Evolutionary conservation across 1,140 invertebrate genomes (phyloP), one percentile per base, ranked within the genome.

Genomic region (Atta texana): DNA sequence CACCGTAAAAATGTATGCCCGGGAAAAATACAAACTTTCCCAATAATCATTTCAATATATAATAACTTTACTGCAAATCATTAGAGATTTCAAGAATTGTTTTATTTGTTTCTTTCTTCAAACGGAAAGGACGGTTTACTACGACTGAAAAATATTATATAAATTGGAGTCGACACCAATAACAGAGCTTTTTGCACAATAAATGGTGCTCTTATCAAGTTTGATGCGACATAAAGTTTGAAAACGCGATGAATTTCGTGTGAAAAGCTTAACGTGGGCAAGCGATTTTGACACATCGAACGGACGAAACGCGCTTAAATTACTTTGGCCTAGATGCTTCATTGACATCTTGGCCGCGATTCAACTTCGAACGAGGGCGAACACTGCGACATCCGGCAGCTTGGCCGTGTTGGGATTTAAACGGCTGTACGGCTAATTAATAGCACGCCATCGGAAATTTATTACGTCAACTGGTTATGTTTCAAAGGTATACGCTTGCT

Each of bases 271-370:
- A 84, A 75, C 44, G 55, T 61, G 28, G 55, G 16, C 55, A 39
- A 71, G 31, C 68, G 21, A 84, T 84, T 84, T 74, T 74, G 80
- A 84, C 80, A 75, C 69, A 51, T 61, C 80, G 44, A 84, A 61
- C 49, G 24, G 69, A 74, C 44, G 69, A 84, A 84, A 84, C 72
- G 69, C 86, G 66, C 85, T 89, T 89, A 89, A 90, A 90, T 90
- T 87, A 87, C 89, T 88, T 80, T 85, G 82, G 69, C 89, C 87
- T 84, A 82, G 80, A 90, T 86, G 80, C 81, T 74, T 44, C 77
- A 91, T 90, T 85, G 89, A 72, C 81, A 55, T 89, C 82, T 87
- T 87, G 78, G 85, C 77, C n/a, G 24, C 16, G 66, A 59, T 86
- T 90, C 78, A 90, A 81, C 69, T 85, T 24, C 18, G n/a, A 78